Evolutionary conservation across 92 coral and sea anemone species (phyloP).

Genomic region (Siderastrea siderea): DNA sequence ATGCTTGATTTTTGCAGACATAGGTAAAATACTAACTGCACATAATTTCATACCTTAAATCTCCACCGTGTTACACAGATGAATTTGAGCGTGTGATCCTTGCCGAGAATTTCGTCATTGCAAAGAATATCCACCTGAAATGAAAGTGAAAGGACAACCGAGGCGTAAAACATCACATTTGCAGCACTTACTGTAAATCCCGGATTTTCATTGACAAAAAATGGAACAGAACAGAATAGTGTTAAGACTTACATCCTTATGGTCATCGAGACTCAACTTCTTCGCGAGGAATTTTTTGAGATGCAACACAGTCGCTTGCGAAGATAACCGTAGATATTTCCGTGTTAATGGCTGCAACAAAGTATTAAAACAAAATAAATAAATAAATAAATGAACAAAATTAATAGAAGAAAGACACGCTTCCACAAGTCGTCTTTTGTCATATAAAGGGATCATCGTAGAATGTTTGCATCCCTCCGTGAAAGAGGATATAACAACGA

Average conservation of each 20-base stretch:
- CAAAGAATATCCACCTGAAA: conserved; percentile 96
- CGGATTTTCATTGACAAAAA: background rate
- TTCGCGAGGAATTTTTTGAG: conserved; percentile 94
- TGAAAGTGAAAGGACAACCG: background rate
- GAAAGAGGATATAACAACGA: no score
- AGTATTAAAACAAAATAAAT: background rate
- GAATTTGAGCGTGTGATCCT: conserved; percentile 97
- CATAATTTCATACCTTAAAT: conserved; percentile 77
- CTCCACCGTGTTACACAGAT: conserved; percentile 98
- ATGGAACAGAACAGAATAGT: background rate
- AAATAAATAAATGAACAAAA: background rate
- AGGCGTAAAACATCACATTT: background rate
- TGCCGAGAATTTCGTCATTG: conserved; percentile 96
- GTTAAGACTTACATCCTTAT: conserved; percentile 83
- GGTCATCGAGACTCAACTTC: conserved; percentile 85
- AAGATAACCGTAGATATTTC: conserved; percentile 88
- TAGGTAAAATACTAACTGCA: background rate
- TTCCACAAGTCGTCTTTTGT: no score
- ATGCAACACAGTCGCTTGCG: conserved; percentile 97
- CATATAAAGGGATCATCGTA: no score
- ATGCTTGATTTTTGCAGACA: background rate
- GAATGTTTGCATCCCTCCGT: no score
- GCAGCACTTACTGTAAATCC: background rate
- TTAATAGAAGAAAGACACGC: background rate
- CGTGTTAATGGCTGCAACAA: conserved; percentile 84